Base-by-base conservation (phyloP, 2,113 vertebrate genomes). In the Mormoops blainvillei region DNA sequence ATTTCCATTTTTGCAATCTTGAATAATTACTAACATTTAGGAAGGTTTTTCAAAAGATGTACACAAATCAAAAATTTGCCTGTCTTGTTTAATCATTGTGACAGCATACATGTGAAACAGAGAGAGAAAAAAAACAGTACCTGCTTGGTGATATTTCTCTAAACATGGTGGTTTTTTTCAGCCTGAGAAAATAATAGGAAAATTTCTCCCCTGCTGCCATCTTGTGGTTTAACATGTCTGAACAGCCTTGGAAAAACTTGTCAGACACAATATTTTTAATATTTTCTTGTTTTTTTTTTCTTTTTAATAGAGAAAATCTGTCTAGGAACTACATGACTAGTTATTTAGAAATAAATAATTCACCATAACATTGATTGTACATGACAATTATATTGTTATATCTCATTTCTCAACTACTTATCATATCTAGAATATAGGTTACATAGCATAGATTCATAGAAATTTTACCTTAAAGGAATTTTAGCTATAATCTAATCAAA, bases 141-240 rank as follows among this genome's bases (percentile, higher is more conserved):
- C 11, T 86, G 9, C 10, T 74, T 65, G 16, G 26, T 36, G 20
- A 36, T 24, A 77, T 95, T 83, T 93, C 12, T 71, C 22, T 33
- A 84, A 86, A 89, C 20, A 52, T 3, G 2, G 10, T 48, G 3
- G 6, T 56, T 56, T 61, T 78, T 95, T 50, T 31, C 9, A 88
- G 45, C 36, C 20, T 58, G 18, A n/a, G 33, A 85, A 68, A 95
- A 94, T 76, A 52, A 92, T 65, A 14, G 48, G 33, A 43, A 91
- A 77, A 22, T 92, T 94, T 97, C 74, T 91, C 68, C 83, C 38
- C 38, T 94, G 71, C 95, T 94, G 92, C 97, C 96, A 96, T 38
- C 96, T 96, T 52, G 96, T 97, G 96, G 89, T n/a, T 45, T 63
- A 58, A 38, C 73, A 48, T n/a, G 13, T 26, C 41, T 24, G 80